Evolutionary conservation across 2,888 invertebrate genomes (phyloP), one percentile per base, ranked within the genome.

Genomic region (Cantharis lateralis): DNA sequence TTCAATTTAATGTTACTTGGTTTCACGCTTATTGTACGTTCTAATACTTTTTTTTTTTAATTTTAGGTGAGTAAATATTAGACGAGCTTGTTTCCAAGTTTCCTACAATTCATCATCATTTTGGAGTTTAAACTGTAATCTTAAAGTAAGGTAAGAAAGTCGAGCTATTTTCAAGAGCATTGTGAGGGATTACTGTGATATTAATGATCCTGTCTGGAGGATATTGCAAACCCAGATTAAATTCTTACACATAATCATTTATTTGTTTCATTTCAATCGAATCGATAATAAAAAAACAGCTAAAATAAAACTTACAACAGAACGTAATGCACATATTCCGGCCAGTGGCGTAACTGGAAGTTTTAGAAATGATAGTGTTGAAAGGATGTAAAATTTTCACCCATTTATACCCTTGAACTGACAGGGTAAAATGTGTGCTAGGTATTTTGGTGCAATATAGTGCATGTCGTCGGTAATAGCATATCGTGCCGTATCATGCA

Each of bases 61-160:
- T 77, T 77, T 48, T 71, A 77, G 77, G 77, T 77, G 68, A 75
- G 77, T 74, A 28, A 20, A 62, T 20, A 71, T 26, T 18, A 16
- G 62, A 20, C 64, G 66, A 70, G 16, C 61, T 32, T 48, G 15
- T 70, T 32, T 32, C 15, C 16, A 70, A 70, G 16, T 15, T 70
- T 48, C 18, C 48, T 15, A 70, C 20, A 32, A 48, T 16, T 70
- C 16, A 69, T 69, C 69, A 32, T 26, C 26, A 28, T 69, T 32
- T 28, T 28, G 15, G 68, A 69, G 26, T 15, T 68, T 20, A 28
- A 18, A 70, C 28, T 70, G 48, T 70, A 32, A 61, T 70, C 32
- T 70, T 70, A 16, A 16, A 61, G 16, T 16, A 16, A 16, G 26
- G 28, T 20, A 16, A 32, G 26, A 16, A 28, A 74, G 62, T 32